Percentiles rank a stretch among this genome's conserved stretches.
Evolutionary conservation across 2,888 invertebrate genomes (phyloP).

Genomic region (Scaptomyza tumidula): DNA sequence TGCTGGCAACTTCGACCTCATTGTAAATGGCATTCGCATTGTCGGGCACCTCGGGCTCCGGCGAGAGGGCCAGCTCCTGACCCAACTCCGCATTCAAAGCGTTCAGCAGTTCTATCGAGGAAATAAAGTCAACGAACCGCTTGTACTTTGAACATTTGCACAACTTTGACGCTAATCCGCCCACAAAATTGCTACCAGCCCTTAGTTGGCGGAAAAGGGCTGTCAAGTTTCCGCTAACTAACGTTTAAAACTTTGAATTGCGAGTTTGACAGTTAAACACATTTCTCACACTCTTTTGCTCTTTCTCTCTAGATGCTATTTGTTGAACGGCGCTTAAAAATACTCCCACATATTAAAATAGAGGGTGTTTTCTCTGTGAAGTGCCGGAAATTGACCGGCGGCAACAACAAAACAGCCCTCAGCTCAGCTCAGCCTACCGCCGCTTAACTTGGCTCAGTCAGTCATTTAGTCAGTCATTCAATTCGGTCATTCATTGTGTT

Average conservation of each 20-base stretch:
- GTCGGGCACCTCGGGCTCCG: constrained; percentile 63
- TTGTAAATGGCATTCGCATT: constrained; percentile 78
- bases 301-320: background rate
- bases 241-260: constrained; percentile 65
- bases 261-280: constrained; percentile 26
- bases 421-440: constrained; percentile 12
- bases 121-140: constrained; percentile 22
- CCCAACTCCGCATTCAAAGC: constrained; percentile 78
- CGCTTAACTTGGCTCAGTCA: constrained; percentile 22
- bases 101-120: constrained; percentile 74
- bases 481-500: constrained; percentile 43
- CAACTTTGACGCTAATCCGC: constrained; percentile 54
- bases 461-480: constrained; percentile 33
- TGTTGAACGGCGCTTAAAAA: constrained; percentile 41
- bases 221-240: constrained; percentile 56
- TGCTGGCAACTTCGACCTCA: constrained; percentile 80
- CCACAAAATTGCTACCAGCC: constrained; percentile 23
- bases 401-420: constrained; percentile 36
- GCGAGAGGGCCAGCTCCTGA: constrained; percentile 54
- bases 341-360: constrained; percentile 54
- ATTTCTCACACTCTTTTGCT: background rate
- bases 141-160: constrained; percentile 50
- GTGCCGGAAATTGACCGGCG: constrained; percentile 73
- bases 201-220: constrained; percentile 4
- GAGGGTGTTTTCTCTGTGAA: constrained; percentile 34